A percentile compares a stretch with the other conserved stretches of the same genome.
Evolutionary conservation across 1,140 invertebrate species (phyloP).

Genomic region (Heliconius hewitsoni): DNA sequence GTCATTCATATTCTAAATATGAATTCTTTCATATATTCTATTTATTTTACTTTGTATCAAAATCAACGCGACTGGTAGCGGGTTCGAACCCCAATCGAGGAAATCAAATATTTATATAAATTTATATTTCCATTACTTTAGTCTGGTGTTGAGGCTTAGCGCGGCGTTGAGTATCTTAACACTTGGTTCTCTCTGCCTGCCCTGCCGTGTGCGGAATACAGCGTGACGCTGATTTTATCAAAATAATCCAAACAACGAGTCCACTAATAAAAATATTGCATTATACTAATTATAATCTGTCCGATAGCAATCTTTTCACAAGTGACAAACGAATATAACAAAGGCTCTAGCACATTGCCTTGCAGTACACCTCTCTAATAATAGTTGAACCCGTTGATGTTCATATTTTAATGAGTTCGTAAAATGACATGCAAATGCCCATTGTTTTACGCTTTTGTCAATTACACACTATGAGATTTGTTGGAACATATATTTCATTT

Average conservation of each 20-base stretch:
- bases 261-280: background rate
- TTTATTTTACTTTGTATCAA: background rate
- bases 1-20: background rate
- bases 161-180: no score
- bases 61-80: background rate
- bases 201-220: no score
- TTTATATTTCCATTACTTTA: no score
- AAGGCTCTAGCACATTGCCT: slow-evolving; percentile 39
- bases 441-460: slow-evolving; percentile 33
- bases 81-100: no score
- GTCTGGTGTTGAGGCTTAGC: no score
- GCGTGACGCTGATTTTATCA: background rate
- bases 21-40: background rate
- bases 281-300: slow-evolving; percentile 6
- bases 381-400: slow-evolving; percentile 25
- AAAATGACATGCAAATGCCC: slow-evolving; percentile 20
- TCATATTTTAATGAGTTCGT: slow-evolving; percentile 36
- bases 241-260: background rate
- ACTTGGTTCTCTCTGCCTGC: no score
- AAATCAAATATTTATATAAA: no score
- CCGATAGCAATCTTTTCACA: slow-evolving; percentile 32
- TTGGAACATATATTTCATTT: background rate
- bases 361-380: slow-evolving; percentile 30
- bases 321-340: slow-evolving; percentile 38
- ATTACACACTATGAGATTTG: slow-evolving; percentile 31